Conservation (phyloP, 2,888 invertebrate genomes). For the Magallana nippona region DNA sequence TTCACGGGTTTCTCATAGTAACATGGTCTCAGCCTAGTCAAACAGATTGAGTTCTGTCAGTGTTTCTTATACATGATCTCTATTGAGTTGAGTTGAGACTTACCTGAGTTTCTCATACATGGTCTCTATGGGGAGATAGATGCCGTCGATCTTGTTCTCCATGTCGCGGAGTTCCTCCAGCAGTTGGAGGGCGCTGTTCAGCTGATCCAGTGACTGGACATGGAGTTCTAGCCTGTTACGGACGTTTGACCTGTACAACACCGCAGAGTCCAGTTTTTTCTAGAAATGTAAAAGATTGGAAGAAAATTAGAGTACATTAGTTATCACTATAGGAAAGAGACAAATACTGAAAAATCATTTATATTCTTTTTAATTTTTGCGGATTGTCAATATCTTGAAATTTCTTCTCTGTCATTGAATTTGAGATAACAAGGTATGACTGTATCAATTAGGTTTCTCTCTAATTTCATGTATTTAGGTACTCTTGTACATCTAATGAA, state of each 20-base stretch:
- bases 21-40: constrained; percentile 59
- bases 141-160: constrained; percentile 80
- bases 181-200: constrained; percentile 78
- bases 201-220: constrained; percentile 78
- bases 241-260: constrained; percentile 75
- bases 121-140: constrained; percentile 79
- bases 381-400: no score
- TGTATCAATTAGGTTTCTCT: no score
- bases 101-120: constrained; percentile 78
- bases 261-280: constrained; percentile 78
- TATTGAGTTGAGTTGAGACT: neutral
- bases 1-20: constrained; percentile 76
- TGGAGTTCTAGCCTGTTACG: constrained; percentile 74
- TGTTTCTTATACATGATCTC: constrained; percentile 75
- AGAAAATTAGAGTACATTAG: neutral
- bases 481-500: no score
- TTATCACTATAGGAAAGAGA: no score
- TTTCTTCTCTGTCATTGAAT: no score
- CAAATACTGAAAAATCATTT: no score
- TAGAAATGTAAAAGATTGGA: constrained; percentile 52
- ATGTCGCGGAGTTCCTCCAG: constrained; percentile 79
- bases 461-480: no score
- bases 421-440: no score
- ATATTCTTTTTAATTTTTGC: no score
- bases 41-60: constrained; percentile 57